Evolutionary conservation across 2,797 vertebrate species (phyloP).

Genomic region (Thaleichthys pacificus): DNA sequence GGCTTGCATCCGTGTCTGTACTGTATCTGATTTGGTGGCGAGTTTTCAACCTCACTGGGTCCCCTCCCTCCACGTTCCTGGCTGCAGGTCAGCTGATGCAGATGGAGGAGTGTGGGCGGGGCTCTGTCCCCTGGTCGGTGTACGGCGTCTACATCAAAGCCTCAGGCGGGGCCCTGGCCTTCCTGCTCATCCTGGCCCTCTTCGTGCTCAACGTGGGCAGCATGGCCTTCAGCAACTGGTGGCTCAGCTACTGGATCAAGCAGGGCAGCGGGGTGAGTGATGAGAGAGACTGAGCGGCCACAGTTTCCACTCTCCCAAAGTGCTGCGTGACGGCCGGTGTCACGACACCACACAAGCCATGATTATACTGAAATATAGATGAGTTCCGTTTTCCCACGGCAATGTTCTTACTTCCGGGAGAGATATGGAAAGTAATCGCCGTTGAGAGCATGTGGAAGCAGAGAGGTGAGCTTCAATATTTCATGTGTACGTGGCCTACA

Average conservation of each 20-base stretch:
- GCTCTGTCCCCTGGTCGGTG: conserved; percentile 86
- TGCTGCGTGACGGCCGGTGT: neutral
- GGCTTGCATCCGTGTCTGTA: neutral
- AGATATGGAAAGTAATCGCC: conserved; percentile 6
- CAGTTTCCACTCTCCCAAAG: neutral
- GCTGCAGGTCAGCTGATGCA: conserved; percentile 80
- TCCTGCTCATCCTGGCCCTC: conserved; percentile 83
- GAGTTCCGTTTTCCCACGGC: neutral
- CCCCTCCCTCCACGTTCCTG: neutral
- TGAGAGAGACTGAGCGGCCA: neutral
- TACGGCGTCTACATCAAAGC: conserved; percentile 85
- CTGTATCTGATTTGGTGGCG: neutral
- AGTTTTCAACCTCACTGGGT: neutral
- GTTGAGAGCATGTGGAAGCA: conserved; percentile 18
- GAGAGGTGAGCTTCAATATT: conserved; percentile 29
- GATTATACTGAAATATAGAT: neutral
- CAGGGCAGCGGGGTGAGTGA: conserved; percentile 89
- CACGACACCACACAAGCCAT: neutral
- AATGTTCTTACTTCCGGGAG: conserved; percentile 6
- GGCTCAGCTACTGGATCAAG: conserved; percentile 95
- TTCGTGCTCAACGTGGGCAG: conserved; percentile 90
- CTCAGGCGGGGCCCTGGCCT: conserved; percentile 83
- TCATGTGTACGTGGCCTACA: conserved; percentile 13
- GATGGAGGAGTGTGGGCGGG: conserved; percentile 83
- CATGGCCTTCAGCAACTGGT: conserved; percentile 92